Evolutionary conservation across 2,888 invertebrate species (phyloP), one percentile per base, ranked within the genome.

Genomic region (Trichogramma evanescens): DNA sequence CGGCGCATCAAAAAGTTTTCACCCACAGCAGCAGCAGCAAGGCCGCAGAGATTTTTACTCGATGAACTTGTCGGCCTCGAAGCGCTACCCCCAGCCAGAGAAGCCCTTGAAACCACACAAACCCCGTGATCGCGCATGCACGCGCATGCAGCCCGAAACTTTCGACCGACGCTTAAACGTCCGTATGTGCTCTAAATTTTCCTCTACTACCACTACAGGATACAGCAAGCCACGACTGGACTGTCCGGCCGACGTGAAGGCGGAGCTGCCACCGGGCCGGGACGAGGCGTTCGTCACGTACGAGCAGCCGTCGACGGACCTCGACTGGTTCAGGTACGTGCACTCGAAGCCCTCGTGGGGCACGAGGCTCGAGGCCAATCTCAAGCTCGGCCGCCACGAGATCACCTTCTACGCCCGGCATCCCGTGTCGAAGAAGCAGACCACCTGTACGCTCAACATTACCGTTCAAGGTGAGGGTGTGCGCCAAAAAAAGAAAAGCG

Each of bases 271-370:
- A 10, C 77, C 79, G 5, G 78, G 79, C 52, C 74, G 78, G 63
- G 77, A 74, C 62, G 76, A 77, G 58, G 78, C 79, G 3, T 77
- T 80, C 67, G 79, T 83, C 48, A 78, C 77, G 48, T 79, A 82
- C 64, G 79, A 80, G 54, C 79, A 80, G 62, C 82, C 83, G 4
- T 78, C 78, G 61, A 81, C 82, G 48, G 82, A 83, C 71, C 79
- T 83, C 50, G 80, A 81, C 71, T 82, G 80, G 80, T 75, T 73
- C 62, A 80, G 82, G 60, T 79, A 82, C 69, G 79, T 83, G 58
- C 76, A 78, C 58, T 76, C 81, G 40, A 76, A 78, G 62, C 83
- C 83, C 1, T 71, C 77, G 5, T 82, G 82, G 81, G 81, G 81
- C 3, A 80, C 79, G 62, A 73, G 79, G 51, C 72, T 82, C 56